These are phyloP conservation scores for Meleagris gallopavo DNA, from an alignment of 2,113 vertebrate species.

Conservation along the genomic window DNA sequence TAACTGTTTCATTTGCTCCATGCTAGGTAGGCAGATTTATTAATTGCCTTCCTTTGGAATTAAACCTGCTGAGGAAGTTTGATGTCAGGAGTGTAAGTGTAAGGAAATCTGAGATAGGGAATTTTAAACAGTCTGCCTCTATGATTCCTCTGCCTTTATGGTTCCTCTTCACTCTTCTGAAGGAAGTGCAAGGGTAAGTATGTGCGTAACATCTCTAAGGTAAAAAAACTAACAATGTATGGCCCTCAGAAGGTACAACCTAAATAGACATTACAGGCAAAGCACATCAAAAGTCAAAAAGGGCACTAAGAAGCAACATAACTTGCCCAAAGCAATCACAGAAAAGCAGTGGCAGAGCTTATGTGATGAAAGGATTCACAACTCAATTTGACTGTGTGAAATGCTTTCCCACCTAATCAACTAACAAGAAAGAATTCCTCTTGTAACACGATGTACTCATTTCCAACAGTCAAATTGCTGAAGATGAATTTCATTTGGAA, in stretches of 20 bases:
- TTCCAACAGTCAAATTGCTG: constrained; percentile 59
- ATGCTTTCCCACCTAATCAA: constrained; percentile 22
- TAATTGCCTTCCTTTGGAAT: not conserved
- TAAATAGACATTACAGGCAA: not conserved
- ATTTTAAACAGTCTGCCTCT: not conserved
- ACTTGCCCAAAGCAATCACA: not conserved
- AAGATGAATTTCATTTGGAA: constrained; percentile 67
- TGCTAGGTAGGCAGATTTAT: not conserved
- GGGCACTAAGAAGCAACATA: not conserved
- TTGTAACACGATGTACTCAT: constrained; percentile 56
- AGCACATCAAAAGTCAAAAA: not conserved
- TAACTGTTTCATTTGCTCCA: not conserved
- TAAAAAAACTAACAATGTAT: not conserved
- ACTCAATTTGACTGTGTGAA: not conserved
- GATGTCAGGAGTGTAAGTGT: not conserved
- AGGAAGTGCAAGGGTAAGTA: not conserved
- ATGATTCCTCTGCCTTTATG: not conserved
- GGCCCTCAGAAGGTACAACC: not conserved
- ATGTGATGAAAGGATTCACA: not conserved
- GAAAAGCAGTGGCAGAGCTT: not conserved
- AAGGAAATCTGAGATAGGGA: not conserved
- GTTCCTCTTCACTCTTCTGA: not conserved
- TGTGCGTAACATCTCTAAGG: not conserved
- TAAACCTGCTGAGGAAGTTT: not conserved
- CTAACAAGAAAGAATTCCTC: constrained; percentile 62